A percentile compares a stretch with the other conserved stretches of the same genome.
Evolutionary conservation across 2,888 invertebrate species (phyloP).

Genomic region (Malthinus flaveolus): DNA sequence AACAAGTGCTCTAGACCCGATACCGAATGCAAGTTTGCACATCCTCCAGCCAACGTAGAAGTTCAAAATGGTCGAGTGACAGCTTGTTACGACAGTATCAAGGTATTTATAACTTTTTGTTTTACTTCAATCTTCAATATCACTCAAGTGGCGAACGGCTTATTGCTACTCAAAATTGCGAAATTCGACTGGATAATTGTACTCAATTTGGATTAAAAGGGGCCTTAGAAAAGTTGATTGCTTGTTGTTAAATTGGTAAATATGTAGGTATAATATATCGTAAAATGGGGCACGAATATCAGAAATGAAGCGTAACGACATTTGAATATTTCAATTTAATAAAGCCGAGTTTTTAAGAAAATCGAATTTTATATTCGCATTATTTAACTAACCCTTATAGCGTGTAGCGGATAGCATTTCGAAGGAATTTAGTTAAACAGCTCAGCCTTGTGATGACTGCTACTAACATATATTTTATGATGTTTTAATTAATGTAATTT

Average conservation of each 20-base stretch:
- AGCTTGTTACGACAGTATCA: slow-evolving; percentile 99
- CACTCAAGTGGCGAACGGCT: background rate
- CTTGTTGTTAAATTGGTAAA: too few relatives aligned
- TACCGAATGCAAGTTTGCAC: slow-evolving; percentile 99
- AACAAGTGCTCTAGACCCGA: slow-evolving; percentile 99
- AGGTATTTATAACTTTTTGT: slow-evolving; percentile 70
- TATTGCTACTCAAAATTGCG: too few relatives aligned
- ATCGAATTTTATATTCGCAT: slow-evolving; percentile 16
- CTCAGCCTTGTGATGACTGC: background rate
- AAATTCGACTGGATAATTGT: too few relatives aligned
- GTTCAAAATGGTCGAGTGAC: slow-evolving; percentile 99
- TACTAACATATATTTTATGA: background rate
- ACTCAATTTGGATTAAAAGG: too few relatives aligned
- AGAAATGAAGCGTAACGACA: too few relatives aligned
- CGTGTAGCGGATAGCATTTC: background rate
- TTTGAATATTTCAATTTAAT: background rate
- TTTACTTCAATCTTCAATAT: background rate
- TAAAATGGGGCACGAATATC: too few relatives aligned
- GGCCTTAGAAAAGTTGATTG: too few relatives aligned
- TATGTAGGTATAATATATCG: too few relatives aligned
- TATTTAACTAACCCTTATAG: background rate
- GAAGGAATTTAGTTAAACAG: background rate
- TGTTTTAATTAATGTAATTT: slow-evolving; percentile 4
- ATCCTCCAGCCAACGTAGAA: slow-evolving; percentile 99
- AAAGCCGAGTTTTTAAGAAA: slow-evolving; percentile 7